These are phyloP conservation scores for Pseudococcus jackbeardsleyi DNA, from an alignment of 2,888 invertebrate genomes.

Conservation along the genomic window DNA sequence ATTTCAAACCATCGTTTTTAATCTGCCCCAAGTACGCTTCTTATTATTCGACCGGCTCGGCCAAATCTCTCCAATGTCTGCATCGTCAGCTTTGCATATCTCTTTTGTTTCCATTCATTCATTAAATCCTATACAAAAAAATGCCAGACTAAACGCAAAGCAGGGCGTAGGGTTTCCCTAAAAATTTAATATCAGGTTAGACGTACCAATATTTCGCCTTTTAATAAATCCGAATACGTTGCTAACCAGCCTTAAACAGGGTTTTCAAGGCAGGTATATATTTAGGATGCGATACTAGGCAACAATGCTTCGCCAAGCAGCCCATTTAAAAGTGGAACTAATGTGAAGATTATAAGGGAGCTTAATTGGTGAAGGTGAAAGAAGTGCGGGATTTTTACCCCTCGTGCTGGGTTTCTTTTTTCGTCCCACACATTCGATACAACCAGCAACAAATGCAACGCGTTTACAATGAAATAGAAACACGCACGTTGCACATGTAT, in stretches of 20 bases:
- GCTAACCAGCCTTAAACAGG: neutral
- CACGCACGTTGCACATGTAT: neutral
- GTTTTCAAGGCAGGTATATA: constrained; percentile 29
- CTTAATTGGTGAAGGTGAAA: constrained; percentile 48
- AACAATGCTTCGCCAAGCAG: constrained; percentile 34
- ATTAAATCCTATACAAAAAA: no score
- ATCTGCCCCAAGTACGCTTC: neutral
- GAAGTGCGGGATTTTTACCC: constrained; percentile 11
- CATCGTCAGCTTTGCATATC: no score
- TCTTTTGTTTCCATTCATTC: no score
- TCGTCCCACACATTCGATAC: neutral
- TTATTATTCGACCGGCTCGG: no score
- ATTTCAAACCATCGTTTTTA: constrained; percentile 30
- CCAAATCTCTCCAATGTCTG: no score
- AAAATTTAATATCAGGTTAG: neutral
- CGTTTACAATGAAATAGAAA: neutral
- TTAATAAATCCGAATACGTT: constrained; percentile 25
- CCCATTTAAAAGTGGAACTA: constrained; percentile 56
- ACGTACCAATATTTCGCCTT: neutral
- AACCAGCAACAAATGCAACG: neutral
- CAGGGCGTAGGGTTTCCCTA: neutral
- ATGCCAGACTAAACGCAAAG: no score
- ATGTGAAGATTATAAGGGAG: constrained; percentile 56
- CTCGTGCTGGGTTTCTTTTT: neutral
- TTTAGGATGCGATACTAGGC: constrained; percentile 42